These are phyloP conservation scores for Rhynchotus rufescens DNA, from an alignment of 2,797 vertebrate genomes.

Conservation along the genomic window DNA sequence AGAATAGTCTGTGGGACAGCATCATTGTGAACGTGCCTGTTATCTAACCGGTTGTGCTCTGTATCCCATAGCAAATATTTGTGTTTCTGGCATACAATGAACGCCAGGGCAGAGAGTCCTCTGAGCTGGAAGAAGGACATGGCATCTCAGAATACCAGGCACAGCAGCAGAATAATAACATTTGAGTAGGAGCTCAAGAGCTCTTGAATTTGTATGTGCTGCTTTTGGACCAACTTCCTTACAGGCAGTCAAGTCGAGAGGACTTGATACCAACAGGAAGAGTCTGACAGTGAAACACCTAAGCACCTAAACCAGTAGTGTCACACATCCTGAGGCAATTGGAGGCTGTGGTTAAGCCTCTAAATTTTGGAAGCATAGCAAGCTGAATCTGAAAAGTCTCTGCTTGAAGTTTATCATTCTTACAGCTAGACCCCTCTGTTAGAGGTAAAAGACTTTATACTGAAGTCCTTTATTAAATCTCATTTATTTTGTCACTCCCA, in stretches of 20 bases:
- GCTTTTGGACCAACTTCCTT: not conserved
- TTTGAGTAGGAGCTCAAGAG: not conserved
- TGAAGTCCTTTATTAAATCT: not conserved
- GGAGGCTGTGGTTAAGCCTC: not conserved
- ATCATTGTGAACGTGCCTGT: not conserved
- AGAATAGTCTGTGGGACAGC: not conserved
- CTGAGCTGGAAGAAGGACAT: not conserved
- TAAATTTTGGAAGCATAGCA: not conserved
- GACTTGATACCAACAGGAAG: not conserved
- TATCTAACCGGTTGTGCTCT: not conserved
- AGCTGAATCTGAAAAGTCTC: not conserved
- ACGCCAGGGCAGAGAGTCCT: not conserved
- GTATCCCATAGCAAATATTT: rapidly evolving
- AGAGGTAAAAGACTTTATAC: not conserved
- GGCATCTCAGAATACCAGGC: not conserved
- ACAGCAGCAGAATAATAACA: not conserved
- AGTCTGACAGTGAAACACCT: not conserved
- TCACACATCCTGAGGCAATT: not conserved
- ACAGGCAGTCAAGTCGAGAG: not conserved
- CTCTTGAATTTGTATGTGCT: not conserved
- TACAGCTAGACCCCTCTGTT: not conserved
- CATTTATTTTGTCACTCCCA: not conserved
- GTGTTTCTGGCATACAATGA: not conserved
- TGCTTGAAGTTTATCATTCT: not conserved
- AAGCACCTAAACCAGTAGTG: not conserved